Base-by-base conservation (phyloP, 1,140 invertebrate genomes). In the Polypedilum vanderplanki region DNA sequence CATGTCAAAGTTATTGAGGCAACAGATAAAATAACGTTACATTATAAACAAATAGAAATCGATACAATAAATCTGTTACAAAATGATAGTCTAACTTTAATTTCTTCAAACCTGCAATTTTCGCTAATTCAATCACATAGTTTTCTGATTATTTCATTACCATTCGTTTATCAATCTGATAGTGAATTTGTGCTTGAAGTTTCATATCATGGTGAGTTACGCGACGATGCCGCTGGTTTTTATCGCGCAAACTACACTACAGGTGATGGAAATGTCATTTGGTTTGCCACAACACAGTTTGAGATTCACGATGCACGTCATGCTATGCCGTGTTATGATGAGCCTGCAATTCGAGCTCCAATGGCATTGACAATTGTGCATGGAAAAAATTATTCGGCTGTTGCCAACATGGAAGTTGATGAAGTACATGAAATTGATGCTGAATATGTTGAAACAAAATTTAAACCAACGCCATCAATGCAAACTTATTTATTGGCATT, bases 401-500 rank as follows among this genome's bases (percentile, higher is more conserved):
- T 22, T 7, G 9, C 17, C 5, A 70, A 70, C 18, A 22, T 22
- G 20, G 65, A 20, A 18, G 17, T 20, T 5, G 20, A 22, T 10
- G 20, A 18, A 70, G 18, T 20, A 22, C 3, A 4, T 5, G 65
- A 18, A 20, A 18, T 70, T 2, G 46, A 57, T 57, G 17, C 9
- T 1, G 10, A 70, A 20, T 70, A 18, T 22, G 15, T n/a, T 20
- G 18, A 18, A 0, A 70, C 65, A 20, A 20, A 7, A 20, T 70
- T 70, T 10, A 9, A 20, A 8, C 17, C n/a, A 70, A 87, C 89
- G 0, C 87, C 88, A 0, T 82, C 83, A 22, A 93, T 93, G 89
- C 89, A 90, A 3, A 89, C 90, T 0, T 92, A 92, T 80, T 80
- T 92, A 1, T 84, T 90, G 0, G 89, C 88, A 8, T 86, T 92